phyloP scores from a whole-genome alignment of 2,113 vertebrate genomes.

The Cheilinus undulatus region DNA sequence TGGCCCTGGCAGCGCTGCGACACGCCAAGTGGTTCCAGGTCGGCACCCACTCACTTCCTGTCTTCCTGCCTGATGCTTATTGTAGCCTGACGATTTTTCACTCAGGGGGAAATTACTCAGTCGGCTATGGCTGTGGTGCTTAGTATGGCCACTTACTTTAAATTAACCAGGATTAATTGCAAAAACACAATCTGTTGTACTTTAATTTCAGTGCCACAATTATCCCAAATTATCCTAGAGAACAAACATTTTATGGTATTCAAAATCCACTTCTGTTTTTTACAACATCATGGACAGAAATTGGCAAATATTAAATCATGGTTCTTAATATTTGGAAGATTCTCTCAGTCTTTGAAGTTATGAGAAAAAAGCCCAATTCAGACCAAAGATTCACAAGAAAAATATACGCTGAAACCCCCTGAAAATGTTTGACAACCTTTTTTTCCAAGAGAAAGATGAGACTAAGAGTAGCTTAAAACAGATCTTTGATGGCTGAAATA shows the following conservation, averaged over 20 bases:
- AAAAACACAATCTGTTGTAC: neutral
- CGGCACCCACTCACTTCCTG: slow-evolving; percentile 91
- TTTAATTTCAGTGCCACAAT: neutral
- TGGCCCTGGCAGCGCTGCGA: slow-evolving; percentile 99
- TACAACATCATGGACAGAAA: too few relatives aligned
- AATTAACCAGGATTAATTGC: neutral
- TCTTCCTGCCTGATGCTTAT: slow-evolving; percentile 85
- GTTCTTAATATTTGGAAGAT: neutral
- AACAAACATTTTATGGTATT: too few relatives aligned
- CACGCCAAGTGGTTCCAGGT: slow-evolving; percentile 99
- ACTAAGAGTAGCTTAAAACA: too few relatives aligned
- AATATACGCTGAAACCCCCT: too few relatives aligned
- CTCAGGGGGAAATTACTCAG: slow-evolving; percentile 7
- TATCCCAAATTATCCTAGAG: neutral
- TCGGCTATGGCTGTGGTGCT: neutral
- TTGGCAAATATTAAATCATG: neutral
- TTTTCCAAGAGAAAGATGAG: too few relatives aligned
- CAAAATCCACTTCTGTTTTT: too few relatives aligned
- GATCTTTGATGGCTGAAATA: too few relatives aligned
- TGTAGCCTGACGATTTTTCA: slow-evolving; percentile 85
- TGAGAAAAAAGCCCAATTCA: too few relatives aligned
- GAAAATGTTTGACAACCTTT: too few relatives aligned
- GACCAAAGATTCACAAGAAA: too few relatives aligned
- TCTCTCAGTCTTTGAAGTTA: too few relatives aligned
- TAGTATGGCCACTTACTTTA: slow-evolving; percentile 2